Evolutionary conservation across 1,140 invertebrate species (phyloP), one percentile per base, ranked within the genome.

Genomic region (Drusus annulatus): DNA sequence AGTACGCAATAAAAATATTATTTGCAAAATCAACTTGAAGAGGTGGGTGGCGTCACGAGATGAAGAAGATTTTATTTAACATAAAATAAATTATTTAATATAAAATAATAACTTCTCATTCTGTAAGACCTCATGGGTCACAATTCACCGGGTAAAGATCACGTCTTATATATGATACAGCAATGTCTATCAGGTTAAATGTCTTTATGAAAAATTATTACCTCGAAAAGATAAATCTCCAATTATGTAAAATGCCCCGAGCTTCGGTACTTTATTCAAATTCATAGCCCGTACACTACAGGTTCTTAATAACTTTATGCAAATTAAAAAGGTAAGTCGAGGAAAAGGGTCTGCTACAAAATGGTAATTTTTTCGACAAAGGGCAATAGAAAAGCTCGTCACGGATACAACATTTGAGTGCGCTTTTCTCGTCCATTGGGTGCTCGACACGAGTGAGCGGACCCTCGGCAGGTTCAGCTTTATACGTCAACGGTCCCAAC

Each of bases 331-430:
- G 62, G 23, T 36, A 45, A 65, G 62, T 17, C 17, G 28, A 28
- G 23, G 23, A 36, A 36, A 17, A 65, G 28, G 28, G 62, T 65
- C 62, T 10, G 54, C 19, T 56, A 56, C 19, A 28, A 65, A 16
- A 65, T 28, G 23, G 23, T 31, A 65, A 15, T 31, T 65, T 65
- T 65, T 65, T 36, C 36, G 31, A 65, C 62, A 65, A 65, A 65
- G 31, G 62, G 62, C 62, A 65, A 65, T 31, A 31, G 62, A 65
- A 65, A 31, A 16, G 15, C 62, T 65, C 28, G 62, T 65, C 25
- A 65, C 62, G 16, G 31, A 65, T 31, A 65, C 10, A 21, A 17
- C 17, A 15, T 36, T n/a, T 23, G 62, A 16, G 25, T 25, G 62
- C 23, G 23, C 62, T 65, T 31, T 21, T 17, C 21, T 65, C 62